phyloP scores from a whole-genome alignment of 2,888 invertebrate species.

The Marasmarcha lunaedactyla region DNA sequence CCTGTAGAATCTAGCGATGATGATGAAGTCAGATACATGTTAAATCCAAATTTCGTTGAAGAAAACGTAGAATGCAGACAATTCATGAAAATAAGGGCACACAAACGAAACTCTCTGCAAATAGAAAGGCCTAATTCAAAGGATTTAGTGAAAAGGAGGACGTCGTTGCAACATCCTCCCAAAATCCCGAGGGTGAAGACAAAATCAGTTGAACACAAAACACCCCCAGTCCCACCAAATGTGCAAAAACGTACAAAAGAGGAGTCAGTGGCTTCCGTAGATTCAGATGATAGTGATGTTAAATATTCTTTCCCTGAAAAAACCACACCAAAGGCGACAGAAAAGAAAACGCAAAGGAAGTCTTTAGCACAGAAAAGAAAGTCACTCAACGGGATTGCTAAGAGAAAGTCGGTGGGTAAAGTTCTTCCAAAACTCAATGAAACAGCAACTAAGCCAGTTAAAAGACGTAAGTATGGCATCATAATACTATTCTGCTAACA shows the following conservation, averaged over 20 bases:
- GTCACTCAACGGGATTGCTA: slow-evolving; percentile 40
- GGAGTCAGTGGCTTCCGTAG: slow-evolving; percentile 32
- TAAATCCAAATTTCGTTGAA: slow-evolving; percentile 44
- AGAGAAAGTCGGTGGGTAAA: slow-evolving; percentile 45
- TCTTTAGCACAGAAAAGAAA: slow-evolving; percentile 38
- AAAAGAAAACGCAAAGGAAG: slow-evolving; percentile 26
- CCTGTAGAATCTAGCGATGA: slow-evolving; percentile 40
- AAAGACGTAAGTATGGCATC: slow-evolving; percentile 57
- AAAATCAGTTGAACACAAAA: slow-evolving; percentile 30
- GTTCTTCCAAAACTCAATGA: slow-evolving; percentile 25
- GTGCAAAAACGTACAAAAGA: slow-evolving; percentile 23
- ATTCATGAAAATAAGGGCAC: slow-evolving; percentile 47
- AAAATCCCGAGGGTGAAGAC: slow-evolving; percentile 46
- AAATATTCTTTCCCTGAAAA: slow-evolving; percentile 56
- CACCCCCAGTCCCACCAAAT: slow-evolving; percentile 9
- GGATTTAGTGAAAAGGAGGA: slow-evolving; percentile 43
- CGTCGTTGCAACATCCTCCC: slow-evolving; percentile 48
- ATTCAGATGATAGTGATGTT: slow-evolving; percentile 56
- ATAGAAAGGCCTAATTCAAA: slow-evolving; percentile 51
- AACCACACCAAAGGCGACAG: slow-evolving; percentile 17
- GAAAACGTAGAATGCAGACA: slow-evolving; percentile 31
- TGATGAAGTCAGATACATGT: slow-evolving; percentile 55
- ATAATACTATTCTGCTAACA: slow-evolving; percentile 4
- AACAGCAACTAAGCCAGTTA: slow-evolving; percentile 31
- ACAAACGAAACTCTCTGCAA: slow-evolving; percentile 50